These are phyloP conservation scores for Avahi laniger DNA, from an alignment of 2,797 vertebrate species.

Conservation along the genomic window DNA sequence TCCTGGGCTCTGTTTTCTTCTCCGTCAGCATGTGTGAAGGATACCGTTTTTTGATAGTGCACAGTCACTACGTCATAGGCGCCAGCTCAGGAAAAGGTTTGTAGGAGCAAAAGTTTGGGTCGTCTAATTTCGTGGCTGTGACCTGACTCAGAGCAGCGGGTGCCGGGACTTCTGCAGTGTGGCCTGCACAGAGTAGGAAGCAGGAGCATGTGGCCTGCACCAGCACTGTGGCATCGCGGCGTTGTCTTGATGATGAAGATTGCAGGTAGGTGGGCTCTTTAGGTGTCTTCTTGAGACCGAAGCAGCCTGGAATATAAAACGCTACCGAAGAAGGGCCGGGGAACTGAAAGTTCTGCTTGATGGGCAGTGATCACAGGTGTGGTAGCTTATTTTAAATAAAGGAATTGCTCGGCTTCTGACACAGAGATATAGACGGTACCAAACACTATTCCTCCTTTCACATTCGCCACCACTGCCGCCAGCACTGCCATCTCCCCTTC, in stretches of 20 bases:
- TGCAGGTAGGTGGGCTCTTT: rapidly evolving
- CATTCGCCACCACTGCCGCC: background rate
- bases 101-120: background rate
- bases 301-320: no score
- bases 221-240: rapidly evolving
- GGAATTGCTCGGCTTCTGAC: background rate
- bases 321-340: rapidly evolving
- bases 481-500: background rate
- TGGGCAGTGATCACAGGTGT: background rate
- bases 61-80: background rate
- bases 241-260: background rate
- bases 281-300: background rate
- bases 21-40: background rate
- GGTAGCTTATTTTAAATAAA: background rate
- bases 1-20: background rate
- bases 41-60: background rate
- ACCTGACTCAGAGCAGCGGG: no score
- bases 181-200: background rate
- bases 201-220: background rate
- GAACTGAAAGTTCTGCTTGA: background rate
- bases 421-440: rapidly evolving
- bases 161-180: background rate
- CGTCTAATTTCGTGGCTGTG: background rate
- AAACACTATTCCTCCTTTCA: background rate
- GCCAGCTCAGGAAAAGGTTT: background rate